Percentiles rank a stretch among this genome's conserved stretches.
Evolutionary conservation across 2,797 vertebrate species (phyloP).

Genomic region (Cercopithecus diana): DNA sequence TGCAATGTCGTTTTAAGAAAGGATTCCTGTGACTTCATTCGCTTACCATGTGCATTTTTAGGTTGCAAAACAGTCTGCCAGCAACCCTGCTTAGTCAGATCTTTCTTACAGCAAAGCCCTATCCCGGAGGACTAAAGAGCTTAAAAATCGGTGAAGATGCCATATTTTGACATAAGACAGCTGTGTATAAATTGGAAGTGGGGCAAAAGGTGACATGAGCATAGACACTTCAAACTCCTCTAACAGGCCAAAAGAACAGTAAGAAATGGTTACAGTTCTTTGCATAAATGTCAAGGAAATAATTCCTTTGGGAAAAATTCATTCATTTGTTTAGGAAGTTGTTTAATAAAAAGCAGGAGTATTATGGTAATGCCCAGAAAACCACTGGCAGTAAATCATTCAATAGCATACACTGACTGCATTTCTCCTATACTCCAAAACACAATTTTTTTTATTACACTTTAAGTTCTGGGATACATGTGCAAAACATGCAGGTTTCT

Average conservation of each 20-base stretch:
- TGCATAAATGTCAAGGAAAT: constrained; percentile 53
- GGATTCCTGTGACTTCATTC: constrained; percentile 46
- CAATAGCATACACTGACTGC: not conserved
- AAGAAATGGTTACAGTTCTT: constrained; percentile 12
- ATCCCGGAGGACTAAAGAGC: not conserved
- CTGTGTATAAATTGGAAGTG: not conserved
- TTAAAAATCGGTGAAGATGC: constrained; percentile 42
- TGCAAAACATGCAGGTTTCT: not conserved
- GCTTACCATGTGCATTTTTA: constrained; percentile 33
- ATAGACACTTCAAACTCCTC: not conserved
- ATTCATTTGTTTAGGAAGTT: constrained; percentile 39
- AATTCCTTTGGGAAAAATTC: constrained; percentile 48
- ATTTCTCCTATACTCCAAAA: not conserved
- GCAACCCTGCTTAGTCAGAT: constrained; percentile 22
- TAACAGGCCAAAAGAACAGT: not conserved
- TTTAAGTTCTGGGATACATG: not conserved
- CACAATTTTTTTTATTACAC: not conserved
- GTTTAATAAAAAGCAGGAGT: constrained; percentile 45
- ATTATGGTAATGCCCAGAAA: constrained; percentile 20
- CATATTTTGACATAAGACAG: constrained; percentile 54
- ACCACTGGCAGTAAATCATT: not conserved
- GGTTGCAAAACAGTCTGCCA: constrained; percentile 35
- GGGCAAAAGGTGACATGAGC: not conserved
- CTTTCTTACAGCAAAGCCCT: constrained; percentile 25
- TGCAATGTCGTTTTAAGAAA: not conserved